Percentiles rank a stretch among this genome's conserved stretches.
These are phyloP conservation scores for Muricea muricata DNA, from an alignment of 92 coral and sea anemone species.

Conservation along the genomic window DNA sequence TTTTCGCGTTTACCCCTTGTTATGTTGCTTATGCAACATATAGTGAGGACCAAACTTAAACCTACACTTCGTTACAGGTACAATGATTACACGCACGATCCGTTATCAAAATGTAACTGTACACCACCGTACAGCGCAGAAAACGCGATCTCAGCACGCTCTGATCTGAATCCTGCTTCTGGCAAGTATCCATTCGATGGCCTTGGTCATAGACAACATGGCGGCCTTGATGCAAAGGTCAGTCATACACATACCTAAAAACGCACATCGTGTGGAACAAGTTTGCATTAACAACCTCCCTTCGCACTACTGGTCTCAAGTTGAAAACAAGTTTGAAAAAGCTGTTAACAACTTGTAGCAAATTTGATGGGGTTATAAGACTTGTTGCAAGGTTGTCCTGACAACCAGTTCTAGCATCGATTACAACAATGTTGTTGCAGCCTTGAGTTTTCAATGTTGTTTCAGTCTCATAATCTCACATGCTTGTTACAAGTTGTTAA, in stretches of 20 bases:
- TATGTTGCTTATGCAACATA: not conserved
- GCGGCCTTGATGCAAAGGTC: conserved; percentile 96
- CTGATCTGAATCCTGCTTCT: conserved; percentile 88
- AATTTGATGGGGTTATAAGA: too few relatives aligned
- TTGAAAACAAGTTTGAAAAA: not conserved
- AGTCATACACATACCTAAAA: not conserved
- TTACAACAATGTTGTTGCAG: too few relatives aligned
- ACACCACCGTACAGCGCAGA: conserved; percentile 99
- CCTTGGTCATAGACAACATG: conserved; percentile 89
- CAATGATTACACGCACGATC: conserved; percentile 91
- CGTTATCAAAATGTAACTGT: conserved; percentile 86
- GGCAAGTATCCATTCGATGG: conserved; percentile 83
- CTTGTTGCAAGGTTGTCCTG: too few relatives aligned
- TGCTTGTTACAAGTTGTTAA: too few relatives aligned
- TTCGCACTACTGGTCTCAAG: not conserved
- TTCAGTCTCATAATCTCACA: too few relatives aligned
- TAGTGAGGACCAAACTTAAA: too few relatives aligned
- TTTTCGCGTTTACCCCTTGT: too few relatives aligned
- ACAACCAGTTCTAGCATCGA: too few relatives aligned
- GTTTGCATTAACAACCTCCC: too few relatives aligned
- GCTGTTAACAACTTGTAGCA: too few relatives aligned
- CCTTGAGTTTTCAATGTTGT: too few relatives aligned
- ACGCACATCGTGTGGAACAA: not conserved
- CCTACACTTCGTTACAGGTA: conserved; percentile 74
- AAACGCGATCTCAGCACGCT: conserved; percentile 92